Evolutionary conservation across 2,113 vertebrate species (phyloP), one percentile per base, ranked within the genome.

Genomic region (Alethe diademata): DNA sequence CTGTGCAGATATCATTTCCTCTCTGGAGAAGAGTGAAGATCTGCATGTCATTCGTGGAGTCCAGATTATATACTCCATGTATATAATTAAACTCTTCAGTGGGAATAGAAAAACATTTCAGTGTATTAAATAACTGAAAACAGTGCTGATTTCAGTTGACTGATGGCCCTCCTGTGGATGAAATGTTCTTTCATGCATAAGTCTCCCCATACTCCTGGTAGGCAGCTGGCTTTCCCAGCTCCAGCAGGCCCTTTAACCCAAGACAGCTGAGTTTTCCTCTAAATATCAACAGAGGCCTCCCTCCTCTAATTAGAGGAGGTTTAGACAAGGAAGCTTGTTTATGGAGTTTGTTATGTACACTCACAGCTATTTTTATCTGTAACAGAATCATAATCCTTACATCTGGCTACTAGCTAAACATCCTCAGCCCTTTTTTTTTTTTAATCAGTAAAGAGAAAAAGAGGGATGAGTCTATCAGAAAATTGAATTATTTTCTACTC

Each of bases 321-420:
- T 97, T 93, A 93, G 82, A 78, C 60, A 81, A 96, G 51, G 69
- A 90, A 75, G 60, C n/a, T 96, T 96, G 88, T 97, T 97, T 93
- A 90, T 92, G 43, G 72, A 90, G 65, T 74, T 81, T 57, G 57
- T 83, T 78, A 29, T 22, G 31, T 67, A 73, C 33, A 66, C 48
- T 75, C 33, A 53, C 12, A 71, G 80, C 66, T 94, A 82, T 92
- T 88, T 94, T 91, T 81, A 45, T 90, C 69, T 70, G 31, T 78
- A 74, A 71, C 0, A 1, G 51, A 82, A 75, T 86, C 53, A 13
- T 23, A 40, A 57, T 45, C 75, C 48, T 64, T 84, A 40, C 65
- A 90, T 86, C 92, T 96, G 94, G 64, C 65, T 72, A 12, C 69
- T 78, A 83, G 69, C 40, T 81, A 89, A 64, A 53, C 78, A 80